Base-by-base conservation (phyloP, 2,113 vertebrate genomes). In the Geococcyx californianus region DNA sequence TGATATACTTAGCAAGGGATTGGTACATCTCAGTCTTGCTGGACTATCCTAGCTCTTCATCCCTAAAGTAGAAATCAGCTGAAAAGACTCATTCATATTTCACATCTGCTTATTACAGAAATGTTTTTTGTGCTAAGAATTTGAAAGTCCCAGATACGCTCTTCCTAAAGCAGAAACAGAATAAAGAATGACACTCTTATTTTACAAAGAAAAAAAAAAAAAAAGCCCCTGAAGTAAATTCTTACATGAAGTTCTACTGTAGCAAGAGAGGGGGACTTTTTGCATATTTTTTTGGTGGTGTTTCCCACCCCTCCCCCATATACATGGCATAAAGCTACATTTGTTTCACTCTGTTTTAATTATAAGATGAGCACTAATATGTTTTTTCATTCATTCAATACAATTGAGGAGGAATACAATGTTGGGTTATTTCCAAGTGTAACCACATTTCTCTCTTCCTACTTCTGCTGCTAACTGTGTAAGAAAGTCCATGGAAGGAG, bases 11-110 rank as follows among this genome's bases (percentile, higher is more conserved):
- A 94, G 62, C 33, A 84, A 81, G 49, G 47, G 38, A 72, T 47
- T 78, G 58, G 59, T 68, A 72, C 52, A 74, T 89, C 52, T 93
- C 38, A 75, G 52, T 77, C 83, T 60, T 90, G 26, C 90, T 92
- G 95, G 90, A 88, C 88, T 77, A 68, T 89, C 88, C 86, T 86
- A 76, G 20, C 63, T 77, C 63, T 66, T 90, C 76, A 88, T 63
- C 55, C 28, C 16, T 77, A 25, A 42, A 70, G 68, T 59, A 74
- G 72, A 49, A 86, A 80, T 89, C 83, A 88, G 25, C 62, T 80
- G 19, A 77, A 86, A 89, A 81, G n/a, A 77, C 31, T 92, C 58
- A 79, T 79, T 93, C 56, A n/a, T 92, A 81, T 91, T 94, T 89
- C 25, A 91, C 55, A 1, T 87, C 68, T 79, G 34, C 42, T 91